A percentile compares a stretch with the other conserved stretches of the same genome.
phyloP scores from a whole-genome alignment of 2,113 vertebrate species.

The Thryonomys swinderianus region DNA sequence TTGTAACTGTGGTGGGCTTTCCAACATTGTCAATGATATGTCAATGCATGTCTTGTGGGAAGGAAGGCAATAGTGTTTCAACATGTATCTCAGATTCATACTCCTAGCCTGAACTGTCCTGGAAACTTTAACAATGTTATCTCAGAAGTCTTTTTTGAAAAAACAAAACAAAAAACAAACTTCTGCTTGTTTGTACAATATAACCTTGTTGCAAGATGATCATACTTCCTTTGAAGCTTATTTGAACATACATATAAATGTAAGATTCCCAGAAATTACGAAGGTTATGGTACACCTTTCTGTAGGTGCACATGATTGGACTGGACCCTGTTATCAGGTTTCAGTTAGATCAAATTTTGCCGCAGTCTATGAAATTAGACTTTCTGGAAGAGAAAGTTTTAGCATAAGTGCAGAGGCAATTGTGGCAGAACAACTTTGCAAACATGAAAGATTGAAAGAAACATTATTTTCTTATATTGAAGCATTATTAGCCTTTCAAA shows the following conservation, averaged over 20 bases:
- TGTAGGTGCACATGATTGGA: background rate
- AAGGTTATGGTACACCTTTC: background rate
- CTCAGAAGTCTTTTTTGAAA: background rate
- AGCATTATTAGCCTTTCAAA: background rate
- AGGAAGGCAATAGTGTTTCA: slow-evolving; percentile 1
- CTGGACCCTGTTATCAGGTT: slow-evolving; percentile 46
- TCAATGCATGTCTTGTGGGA: background rate
- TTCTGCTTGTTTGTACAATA: background rate
- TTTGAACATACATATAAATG: slow-evolving; percentile 29
- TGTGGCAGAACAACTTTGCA: slow-evolving; percentile 28
- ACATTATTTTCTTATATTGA: slow-evolving; percentile 40
- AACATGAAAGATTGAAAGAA: slow-evolving; percentile 44
- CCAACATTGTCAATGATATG: background rate
- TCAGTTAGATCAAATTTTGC: slow-evolving; percentile 51
- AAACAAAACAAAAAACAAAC: background rate
- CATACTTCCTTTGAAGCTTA: slow-evolving; percentile 16
- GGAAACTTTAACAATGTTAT: slow-evolving; percentile 16
- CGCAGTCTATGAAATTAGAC: slow-evolving; percentile 20
- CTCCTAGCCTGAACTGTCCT: background rate
- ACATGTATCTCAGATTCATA: background rate
- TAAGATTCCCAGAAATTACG: slow-evolving; percentile 3
- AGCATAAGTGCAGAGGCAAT: slow-evolving; percentile 42
- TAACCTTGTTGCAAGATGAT: background rate
- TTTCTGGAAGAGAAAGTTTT: slow-evolving; percentile 57
- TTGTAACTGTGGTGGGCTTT: background rate